phyloP scores from a whole-genome alignment of 2,113 vertebrate genomes.

The Ceyx margarethae region DNA sequence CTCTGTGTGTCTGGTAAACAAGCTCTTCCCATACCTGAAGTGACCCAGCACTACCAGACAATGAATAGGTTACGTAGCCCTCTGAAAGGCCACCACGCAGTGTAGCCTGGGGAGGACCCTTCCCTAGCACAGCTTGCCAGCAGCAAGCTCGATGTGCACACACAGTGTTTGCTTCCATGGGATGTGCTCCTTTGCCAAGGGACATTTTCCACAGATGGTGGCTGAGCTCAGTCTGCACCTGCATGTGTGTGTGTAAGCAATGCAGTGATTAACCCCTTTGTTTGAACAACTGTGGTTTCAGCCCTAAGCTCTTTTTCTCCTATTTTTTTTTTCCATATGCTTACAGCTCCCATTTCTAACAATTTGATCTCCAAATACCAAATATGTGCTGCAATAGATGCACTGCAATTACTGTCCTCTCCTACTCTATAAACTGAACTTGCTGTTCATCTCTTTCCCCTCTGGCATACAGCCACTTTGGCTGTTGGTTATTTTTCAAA shows the following conservation, averaged over 20 bases:
- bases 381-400: background rate
- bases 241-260: background rate
- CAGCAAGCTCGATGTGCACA: accelerated
- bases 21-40: background rate
- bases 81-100: background rate
- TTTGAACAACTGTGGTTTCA: constrained; percentile 42
- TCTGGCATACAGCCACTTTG: background rate
- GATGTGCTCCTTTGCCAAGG: background rate
- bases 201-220: constrained; percentile 36
- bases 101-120: background rate
- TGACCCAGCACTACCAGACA: background rate
- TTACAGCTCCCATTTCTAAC: background rate
- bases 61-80: accelerated
- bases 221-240: constrained; percentile 34
- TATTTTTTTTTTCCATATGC: no score
- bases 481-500: background rate
- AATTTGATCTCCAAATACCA: background rate
- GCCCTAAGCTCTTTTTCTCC: background rate
- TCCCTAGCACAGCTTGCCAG: background rate
- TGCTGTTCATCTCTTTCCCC: background rate
- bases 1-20: background rate
- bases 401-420: background rate
- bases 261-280: background rate
- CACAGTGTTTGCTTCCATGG: accelerated
- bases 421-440: background rate